These are phyloP conservation scores for Lasioglossum baleicum DNA, from an alignment of 1,140 invertebrate genomes.

Conservation along the genomic window DNA sequence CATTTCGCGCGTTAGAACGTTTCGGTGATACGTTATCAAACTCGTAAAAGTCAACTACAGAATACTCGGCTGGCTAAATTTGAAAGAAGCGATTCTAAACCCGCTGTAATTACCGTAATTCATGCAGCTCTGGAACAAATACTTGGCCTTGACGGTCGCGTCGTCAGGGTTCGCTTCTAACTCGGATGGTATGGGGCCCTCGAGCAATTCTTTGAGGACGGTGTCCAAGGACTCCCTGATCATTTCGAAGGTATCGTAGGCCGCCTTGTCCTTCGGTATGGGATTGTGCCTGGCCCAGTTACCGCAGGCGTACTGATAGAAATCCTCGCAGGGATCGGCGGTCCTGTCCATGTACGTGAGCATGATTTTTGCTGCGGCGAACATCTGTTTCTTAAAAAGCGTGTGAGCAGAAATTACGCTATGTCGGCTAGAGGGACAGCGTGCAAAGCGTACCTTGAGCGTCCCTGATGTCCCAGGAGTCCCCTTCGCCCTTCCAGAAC, in stretches of 20 bases:
- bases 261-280: slow-evolving; percentile 91
- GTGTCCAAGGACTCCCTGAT: slow-evolving; percentile 87
- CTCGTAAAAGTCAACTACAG: too few species aligned
- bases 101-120: slow-evolving; percentile 82
- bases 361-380: slow-evolving; percentile 83
- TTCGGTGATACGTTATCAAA: too few species aligned
- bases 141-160: slow-evolving; percentile 87
- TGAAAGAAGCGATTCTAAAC: too few species aligned
- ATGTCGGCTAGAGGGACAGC: background rate
- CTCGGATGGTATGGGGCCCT: slow-evolving; percentile 74
- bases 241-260: slow-evolving; percentile 91
- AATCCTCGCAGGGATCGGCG: slow-evolving; percentile 93
- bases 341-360: slow-evolving; percentile 87
- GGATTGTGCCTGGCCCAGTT: slow-evolving; percentile 91
- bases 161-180: slow-evolving; percentile 73
- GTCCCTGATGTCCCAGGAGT: slow-evolving; percentile 67
- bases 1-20: slow-evolving; percentile 48
- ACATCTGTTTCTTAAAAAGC: slow-evolving; percentile 48
- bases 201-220: slow-evolving; percentile 85
- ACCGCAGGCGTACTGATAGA: slow-evolving; percentile 94
- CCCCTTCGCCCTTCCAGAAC: slow-evolving; percentile 81
- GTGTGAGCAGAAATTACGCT: slow-evolving; percentile 32
- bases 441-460: slow-evolving; percentile 59
- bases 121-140: slow-evolving; percentile 92
- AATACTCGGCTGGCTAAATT: too few species aligned